Base-by-base conservation (phyloP, 2,888 invertebrate species). In the Agrotis puta region DNA sequence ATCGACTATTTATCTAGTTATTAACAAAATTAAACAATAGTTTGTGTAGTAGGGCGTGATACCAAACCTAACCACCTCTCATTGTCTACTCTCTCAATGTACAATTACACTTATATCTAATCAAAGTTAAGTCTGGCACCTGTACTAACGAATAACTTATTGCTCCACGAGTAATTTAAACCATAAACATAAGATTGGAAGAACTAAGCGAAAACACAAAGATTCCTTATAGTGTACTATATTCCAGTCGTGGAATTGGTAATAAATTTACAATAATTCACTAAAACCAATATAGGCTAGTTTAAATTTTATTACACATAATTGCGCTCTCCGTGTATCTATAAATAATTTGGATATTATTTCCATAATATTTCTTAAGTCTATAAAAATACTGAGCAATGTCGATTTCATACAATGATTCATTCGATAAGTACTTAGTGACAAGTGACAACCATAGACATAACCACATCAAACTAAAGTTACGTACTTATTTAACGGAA, bases 301-400 rank as follows among this genome's bases (percentile, higher is more conserved):
- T 72, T 88, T 86, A 81, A 87, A 84, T 88, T 88, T 88, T 86
- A 77, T 83, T 81, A 90, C 87, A 91, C 87, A 87, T 91, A 90
- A 92, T 92, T 92, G 91, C 91, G 91, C 89, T 87, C 88, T 87
- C 84, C 78, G 82, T 91, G 89, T 88, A 82, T 88, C 85, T 91
- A 92, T 94, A 94, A 93, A 94, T 94, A 94, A 92, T 92, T 93
- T 94, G 88, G 90, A 92, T 92, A 89, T 88, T 88, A 91, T 88
- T 90, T 92, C 88, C 91, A 88, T 91, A 91, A 89, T 93, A 92
- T 90, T 39, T 89, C 95, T 94, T 95, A 95, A 87, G 90, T 90
- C 94, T 95, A 95, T 93, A 92, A 94, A 95, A 95, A 95, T 95
- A 95, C 95, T 95, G 95, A 95, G 95, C 95, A 95, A 95, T 90